Evolutionary conservation across 2,888 invertebrate species (phyloP).

Genomic region (Bellardia pandia): DNA sequence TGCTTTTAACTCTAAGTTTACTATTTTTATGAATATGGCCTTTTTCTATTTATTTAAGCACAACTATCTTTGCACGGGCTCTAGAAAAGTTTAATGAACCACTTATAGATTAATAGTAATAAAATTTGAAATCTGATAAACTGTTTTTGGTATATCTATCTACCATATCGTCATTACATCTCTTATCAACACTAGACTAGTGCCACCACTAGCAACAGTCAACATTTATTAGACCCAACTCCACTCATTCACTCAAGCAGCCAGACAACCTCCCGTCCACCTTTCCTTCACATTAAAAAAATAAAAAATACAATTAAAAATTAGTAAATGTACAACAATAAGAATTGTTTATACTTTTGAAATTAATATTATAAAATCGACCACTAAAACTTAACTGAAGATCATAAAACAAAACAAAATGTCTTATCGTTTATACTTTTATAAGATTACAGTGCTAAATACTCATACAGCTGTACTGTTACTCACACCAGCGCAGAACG

Average conservation of each 20-base stretch:
- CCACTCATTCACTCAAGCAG: not conserved
- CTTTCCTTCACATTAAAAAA: too few species aligned
- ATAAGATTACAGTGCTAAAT: constrained; percentile 43
- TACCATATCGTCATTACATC: constrained; percentile 6
- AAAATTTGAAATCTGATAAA: constrained; percentile 2
- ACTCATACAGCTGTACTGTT: not conserved
- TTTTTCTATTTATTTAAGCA: too few species aligned
- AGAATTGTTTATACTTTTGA: constrained; percentile 8
- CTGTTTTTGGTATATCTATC: not conserved
- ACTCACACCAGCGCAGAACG: not conserved
- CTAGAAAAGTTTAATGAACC: too few species aligned
- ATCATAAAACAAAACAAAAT: constrained; percentile 46
- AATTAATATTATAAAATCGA: constrained; percentile 27
- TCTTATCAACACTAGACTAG: not conserved
- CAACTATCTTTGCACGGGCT: too few species aligned
- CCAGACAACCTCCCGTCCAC: not conserved
- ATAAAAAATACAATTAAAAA: not conserved
- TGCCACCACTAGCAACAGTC: not conserved
- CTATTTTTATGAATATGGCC: too few species aligned
- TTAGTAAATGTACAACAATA: not conserved
- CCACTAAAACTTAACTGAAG: constrained; percentile 25
- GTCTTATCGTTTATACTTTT: constrained; percentile 54
- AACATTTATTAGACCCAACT: not conserved
- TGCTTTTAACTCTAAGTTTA: too few species aligned
- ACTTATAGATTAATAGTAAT: too few species aligned